These are phyloP conservation scores for Lepas anatifera DNA, from an alignment of 2,888 invertebrate species.

Conservation along the genomic window DNA sequence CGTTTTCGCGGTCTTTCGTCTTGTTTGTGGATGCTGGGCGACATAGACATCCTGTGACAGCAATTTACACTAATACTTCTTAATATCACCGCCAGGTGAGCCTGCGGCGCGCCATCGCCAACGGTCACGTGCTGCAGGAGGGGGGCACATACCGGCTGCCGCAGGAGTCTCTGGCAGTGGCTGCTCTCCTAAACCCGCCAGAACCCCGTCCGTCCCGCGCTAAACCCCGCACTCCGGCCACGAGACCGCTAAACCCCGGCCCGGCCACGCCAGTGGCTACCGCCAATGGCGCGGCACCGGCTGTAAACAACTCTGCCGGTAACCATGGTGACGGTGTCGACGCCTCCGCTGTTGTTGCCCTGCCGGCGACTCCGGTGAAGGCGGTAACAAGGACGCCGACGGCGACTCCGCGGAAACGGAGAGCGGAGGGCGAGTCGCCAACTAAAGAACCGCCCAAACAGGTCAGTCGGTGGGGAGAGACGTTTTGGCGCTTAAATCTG, in stretches of 20 bases:
- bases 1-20: too few relatives aligned
- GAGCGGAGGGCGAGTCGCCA: background rate
- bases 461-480: too few relatives aligned
- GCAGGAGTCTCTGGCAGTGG: slow-evolving; percentile 8
- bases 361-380: background rate
- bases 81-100: background rate
- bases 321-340: background rate
- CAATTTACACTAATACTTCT: too few relatives aligned
- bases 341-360: background rate
- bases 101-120: slow-evolving; percentile 5
- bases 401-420: background rate
- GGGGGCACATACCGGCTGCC: slow-evolving; percentile 2
- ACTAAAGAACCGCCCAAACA: background rate
- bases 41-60: too few relatives aligned
- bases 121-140: slow-evolving; percentile 5
- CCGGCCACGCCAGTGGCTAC: too few relatives aligned
- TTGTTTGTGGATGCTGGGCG: too few relatives aligned
- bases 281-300: too few relatives aligned
- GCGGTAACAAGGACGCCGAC: background rate
- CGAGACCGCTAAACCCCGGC: too few relatives aligned
- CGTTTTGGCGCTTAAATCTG: too few relatives aligned
- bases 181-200: background rate
- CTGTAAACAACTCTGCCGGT: too few relatives aligned
- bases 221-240: background rate
- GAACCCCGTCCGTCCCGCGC: background rate